Evolutionary conservation across 2,888 invertebrate species (phyloP).

Genomic region (Erebia palarica): DNA sequence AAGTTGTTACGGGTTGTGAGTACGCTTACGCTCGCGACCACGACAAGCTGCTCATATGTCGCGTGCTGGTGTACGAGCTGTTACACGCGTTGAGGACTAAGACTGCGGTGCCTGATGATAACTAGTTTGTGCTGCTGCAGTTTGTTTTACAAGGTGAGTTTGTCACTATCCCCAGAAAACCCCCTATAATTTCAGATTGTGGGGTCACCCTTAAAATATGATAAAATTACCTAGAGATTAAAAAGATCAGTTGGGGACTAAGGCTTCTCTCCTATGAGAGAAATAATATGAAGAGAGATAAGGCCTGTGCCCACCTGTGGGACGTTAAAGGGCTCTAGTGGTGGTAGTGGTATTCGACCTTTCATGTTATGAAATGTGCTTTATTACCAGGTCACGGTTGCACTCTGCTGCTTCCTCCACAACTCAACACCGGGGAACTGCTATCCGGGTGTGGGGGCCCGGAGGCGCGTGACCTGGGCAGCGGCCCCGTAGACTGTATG

Average conservation of each 20-base stretch:
- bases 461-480: constrained; percentile 83
- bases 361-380: neutral
- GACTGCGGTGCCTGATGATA: constrained; percentile 95
- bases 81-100: constrained; percentile 98
- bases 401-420: constrained; percentile 87
- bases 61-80: constrained; percentile 96
- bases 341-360: no score
- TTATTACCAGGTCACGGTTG: constrained; percentile 65
- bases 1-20: constrained; percentile 86
- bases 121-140: constrained; percentile 90
- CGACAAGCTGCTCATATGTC: constrained; percentile 95
- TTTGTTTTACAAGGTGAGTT: no score
- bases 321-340: no score
- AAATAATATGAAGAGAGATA: no score
- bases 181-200: no score
- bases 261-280: no score
- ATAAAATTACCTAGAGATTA: no score
- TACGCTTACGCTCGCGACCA: constrained; percentile 95
- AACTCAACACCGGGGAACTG: constrained; percentile 56
- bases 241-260: no score
- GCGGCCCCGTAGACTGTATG: constrained; percentile 97
- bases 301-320: no score
- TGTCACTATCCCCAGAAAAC: no score
- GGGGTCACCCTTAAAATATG: no score
- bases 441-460: constrained; percentile 44